Evolutionary conservation across 64 coral and sea anemone species (phyloP).

Genomic region (Trachythela sp.): DNA sequence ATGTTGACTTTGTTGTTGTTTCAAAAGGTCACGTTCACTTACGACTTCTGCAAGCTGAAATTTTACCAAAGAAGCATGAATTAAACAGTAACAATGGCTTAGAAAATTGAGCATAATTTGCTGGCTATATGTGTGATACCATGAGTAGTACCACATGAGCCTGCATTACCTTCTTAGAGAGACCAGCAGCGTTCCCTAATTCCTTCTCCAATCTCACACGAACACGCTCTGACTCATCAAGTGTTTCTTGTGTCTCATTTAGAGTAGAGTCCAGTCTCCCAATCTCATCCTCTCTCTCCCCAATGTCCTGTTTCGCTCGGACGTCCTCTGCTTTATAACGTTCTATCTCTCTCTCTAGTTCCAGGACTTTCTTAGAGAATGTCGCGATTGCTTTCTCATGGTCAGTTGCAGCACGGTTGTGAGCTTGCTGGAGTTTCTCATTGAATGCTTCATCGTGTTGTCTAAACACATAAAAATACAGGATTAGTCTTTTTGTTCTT

Average conservation of each 20-base stretch:
- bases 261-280: constrained; percentile 73
- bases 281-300: constrained; percentile 84
- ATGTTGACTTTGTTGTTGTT: constrained; percentile 89
- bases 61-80: not conserved
- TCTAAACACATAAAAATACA: constrained; percentile 26
- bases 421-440: constrained; percentile 76
- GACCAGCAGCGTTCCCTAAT: constrained; percentile 71
- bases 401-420: constrained; percentile 64
- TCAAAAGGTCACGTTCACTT: constrained; percentile 70
- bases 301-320: constrained; percentile 59
- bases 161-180: constrained; percentile 69
- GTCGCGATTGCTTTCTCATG: constrained; percentile 69
- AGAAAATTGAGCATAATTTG: too few species aligned
- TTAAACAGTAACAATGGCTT: too few species aligned
- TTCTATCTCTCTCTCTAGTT: constrained; percentile 76
- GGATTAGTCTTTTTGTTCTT: not conserved
- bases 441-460: constrained; percentile 52
- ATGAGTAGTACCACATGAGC: not conserved
- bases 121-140: too few species aligned
- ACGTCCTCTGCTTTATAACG: constrained; percentile 71
- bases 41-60: constrained; percentile 90
- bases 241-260: constrained; percentile 71
- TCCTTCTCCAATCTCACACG: constrained; percentile 88
- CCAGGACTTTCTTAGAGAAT: constrained; percentile 60
- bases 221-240: constrained; percentile 58